Base-by-base conservation (phyloP, 2,888 invertebrate species). In the Portevinia maculata region DNA sequence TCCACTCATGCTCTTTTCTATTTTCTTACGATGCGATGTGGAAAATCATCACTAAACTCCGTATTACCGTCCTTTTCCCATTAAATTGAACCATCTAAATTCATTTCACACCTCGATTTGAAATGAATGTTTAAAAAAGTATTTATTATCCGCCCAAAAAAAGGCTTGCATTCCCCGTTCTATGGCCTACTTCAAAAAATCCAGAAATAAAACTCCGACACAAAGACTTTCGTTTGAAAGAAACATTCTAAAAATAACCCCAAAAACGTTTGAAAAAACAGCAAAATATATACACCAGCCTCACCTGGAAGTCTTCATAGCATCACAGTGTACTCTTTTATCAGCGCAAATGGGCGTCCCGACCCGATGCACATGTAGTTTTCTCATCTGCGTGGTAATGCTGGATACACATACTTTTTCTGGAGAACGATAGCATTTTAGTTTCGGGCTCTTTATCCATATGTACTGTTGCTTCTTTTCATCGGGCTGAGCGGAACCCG, bases 361-460 rank as follows among this genome's bases (percentile, higher is more conserved):
- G 4, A 13, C 15, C 8, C 50, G 15, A n/a, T 30, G 59, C 53
- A 75, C 50, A 57, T 44, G 9, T 17, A 62, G 28, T 11, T 39
- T 55, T 24, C 34, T 37, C 39, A 7, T 62, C 8, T 15, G 11
- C 17, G 7, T 8, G 11, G 78, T 60, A 53, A 32, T 37, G 21
- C 48, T 60, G 34, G 46, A 32, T 59, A 30, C 32, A 13, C 3
- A 15, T 30, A 62, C 46, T 8, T 62, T 28, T 60, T 60, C 15
- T 52, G 70, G 76, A 46, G 52, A 76, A 75, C 65, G 70, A 81
- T 76, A 81, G 32, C 76, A 65, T 50, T 71, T 76, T 15, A 53
- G 65, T 34, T 71, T 30, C 46, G 48, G 76, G 81, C 76, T 71
- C 55, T 76, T 46, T 59, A 59, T 52, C 50, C n/a, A 5, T 24